Evolutionary conservation across 2,113 vertebrate genomes (phyloP).

Genomic region (Thamnophis sirtalis): DNA sequence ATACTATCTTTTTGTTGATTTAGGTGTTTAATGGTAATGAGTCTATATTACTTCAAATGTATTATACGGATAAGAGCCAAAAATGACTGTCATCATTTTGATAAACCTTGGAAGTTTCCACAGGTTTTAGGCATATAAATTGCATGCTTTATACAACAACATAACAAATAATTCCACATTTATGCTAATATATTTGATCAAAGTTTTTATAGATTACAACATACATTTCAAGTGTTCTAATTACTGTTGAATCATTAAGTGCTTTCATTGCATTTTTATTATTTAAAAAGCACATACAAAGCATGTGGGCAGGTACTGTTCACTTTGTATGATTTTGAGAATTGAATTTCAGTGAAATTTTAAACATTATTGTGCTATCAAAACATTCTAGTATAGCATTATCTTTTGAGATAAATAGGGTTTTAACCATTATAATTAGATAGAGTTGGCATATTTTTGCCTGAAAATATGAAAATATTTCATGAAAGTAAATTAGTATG

Average conservation of each 20-base stretch:
- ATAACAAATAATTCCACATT: constrained; percentile 46
- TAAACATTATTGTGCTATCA: neutral
- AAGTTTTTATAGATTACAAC: constrained; percentile 29
- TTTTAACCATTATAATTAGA: neutral
- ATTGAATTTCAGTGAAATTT: neutral
- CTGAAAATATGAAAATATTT: neutral
- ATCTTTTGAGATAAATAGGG: constrained; percentile 1
- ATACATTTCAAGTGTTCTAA: constrained; percentile 8
- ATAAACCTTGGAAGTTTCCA: constrained; percentile 40
- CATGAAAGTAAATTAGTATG: constrained; percentile 11
- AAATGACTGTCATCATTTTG: constrained; percentile 38
- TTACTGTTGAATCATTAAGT: neutral
- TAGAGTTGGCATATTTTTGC: constrained; percentile 19
- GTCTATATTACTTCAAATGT: constrained; percentile 43
- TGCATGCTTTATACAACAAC: constrained; percentile 9
- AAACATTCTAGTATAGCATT: neutral
- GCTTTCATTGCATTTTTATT: neutral
- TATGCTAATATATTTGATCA: constrained; percentile 15
- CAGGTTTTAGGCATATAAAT: constrained; percentile 32
- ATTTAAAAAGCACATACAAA: constrained; percentile 1
- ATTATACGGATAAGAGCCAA: constrained; percentile 47
- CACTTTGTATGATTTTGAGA: neutral
- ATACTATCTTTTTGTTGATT: constrained; percentile 58
- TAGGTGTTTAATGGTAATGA: constrained; percentile 56
- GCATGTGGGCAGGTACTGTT: neutral